Conservation (phyloP, 1,140 invertebrate genomes). For the Meloidogyne floridensis region DNA sequence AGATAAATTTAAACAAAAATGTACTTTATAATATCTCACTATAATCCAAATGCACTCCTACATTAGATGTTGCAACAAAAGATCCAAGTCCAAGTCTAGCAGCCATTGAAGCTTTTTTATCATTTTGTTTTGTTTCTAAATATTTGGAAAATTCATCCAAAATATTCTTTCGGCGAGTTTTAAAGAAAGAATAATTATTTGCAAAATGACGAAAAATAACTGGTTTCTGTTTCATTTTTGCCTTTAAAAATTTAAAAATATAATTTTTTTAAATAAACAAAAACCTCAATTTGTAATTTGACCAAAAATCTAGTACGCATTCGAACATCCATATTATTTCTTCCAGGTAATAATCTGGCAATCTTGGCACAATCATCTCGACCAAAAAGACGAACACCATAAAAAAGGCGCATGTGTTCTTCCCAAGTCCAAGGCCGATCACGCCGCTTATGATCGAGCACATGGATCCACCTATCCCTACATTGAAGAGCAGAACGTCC, state of each 20-base stretch:
- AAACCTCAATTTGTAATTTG: slow-evolving; percentile 48
- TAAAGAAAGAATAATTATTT: slow-evolving; percentile 35
- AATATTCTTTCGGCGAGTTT: slow-evolving; percentile 30
- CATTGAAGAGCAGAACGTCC: slow-evolving; percentile 42
- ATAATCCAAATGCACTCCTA: slow-evolving; percentile 24
- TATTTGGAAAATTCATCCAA: slow-evolving; percentile 27
- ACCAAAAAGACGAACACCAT: slow-evolving; percentile 44
- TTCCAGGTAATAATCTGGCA: slow-evolving; percentile 41
- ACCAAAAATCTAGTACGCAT: slow-evolving; percentile 40
- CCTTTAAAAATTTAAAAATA: slow-evolving; percentile 27
- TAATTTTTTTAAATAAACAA: neutral
- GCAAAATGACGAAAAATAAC: slow-evolving; percentile 28
- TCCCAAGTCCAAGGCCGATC: slow-evolving; percentile 45
- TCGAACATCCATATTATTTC: slow-evolving; percentile 49
- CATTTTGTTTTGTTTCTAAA: slow-evolving; percentile 22
- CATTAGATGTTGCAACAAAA: slow-evolving; percentile 33
- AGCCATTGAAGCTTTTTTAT: slow-evolving; percentile 8
- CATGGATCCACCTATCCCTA: slow-evolving; percentile 44
- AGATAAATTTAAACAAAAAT: slow-evolving; percentile 22
- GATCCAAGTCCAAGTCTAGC: slow-evolving; percentile 33
- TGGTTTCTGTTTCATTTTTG: slow-evolving; percentile 13
- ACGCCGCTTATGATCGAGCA: slow-evolving; percentile 48
- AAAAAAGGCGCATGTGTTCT: slow-evolving; percentile 42
- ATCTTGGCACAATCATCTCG: slow-evolving; percentile 46
- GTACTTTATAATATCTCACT: slow-evolving; percentile 29